Evolutionary conservation across 2,113 vertebrate species (phyloP).

Genomic region (Sinocyclocheilus maitianheensis): DNA sequence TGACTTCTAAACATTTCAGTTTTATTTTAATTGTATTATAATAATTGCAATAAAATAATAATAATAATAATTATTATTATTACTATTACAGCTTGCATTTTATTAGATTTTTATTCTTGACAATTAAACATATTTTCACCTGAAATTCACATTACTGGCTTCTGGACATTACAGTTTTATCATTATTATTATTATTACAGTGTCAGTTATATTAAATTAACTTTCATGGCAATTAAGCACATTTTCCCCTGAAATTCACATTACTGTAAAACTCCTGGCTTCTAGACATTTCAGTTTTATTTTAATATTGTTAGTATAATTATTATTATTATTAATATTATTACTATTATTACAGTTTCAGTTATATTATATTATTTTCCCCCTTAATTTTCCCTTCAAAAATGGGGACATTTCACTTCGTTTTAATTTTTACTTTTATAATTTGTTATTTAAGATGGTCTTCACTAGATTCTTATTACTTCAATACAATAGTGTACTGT

Average conservation of each 20-base stretch:
- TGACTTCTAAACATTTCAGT: background rate
- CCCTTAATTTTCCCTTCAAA: background rate
- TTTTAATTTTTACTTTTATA: too few species aligned
- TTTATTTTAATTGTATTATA: background rate
- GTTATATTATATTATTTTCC: background rate
- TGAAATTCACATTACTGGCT: too few species aligned
- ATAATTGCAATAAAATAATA: background rate
- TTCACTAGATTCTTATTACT: background rate
- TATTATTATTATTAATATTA: too few species aligned
- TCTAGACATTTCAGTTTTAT: too few species aligned
- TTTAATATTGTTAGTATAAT: background rate
- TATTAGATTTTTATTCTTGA: background rate
- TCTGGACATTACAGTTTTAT: too few species aligned
- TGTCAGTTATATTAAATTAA: too few species aligned
- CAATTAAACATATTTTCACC: too few species aligned
- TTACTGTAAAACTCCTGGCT: background rate
- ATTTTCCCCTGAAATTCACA: background rate
- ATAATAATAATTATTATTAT: background rate
- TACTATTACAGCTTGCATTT: too few species aligned
- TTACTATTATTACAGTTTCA: too few species aligned
- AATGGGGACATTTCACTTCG: background rate
- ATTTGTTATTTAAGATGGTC: too few species aligned
- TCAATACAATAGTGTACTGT: background rate
- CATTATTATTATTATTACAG: too few species aligned
- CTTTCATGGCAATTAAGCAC: background rate